Conservation (phyloP, 2,113 vertebrate genomes). For the Myiopsitta monachus region DNA sequence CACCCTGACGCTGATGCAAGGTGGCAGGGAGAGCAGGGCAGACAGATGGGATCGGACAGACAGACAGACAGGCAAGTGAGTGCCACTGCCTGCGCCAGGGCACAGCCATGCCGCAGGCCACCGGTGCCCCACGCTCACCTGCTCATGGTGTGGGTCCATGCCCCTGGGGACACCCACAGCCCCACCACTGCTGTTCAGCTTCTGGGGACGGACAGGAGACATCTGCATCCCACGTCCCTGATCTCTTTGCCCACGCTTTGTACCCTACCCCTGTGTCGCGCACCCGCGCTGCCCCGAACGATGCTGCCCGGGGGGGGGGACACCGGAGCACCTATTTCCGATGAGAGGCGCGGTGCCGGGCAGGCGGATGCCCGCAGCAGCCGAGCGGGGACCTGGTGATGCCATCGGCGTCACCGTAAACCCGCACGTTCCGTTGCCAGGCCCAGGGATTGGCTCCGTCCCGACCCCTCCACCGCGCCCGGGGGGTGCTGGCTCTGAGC, state of each 20-base stretch:
- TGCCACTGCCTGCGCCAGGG: background rate
- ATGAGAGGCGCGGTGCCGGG: background rate
- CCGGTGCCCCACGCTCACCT: background rate
- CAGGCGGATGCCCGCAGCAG: background rate
- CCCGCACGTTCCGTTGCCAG: rapidly evolving
- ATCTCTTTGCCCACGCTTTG: background rate
- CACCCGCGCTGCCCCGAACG: background rate
- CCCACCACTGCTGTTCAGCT: background rate
- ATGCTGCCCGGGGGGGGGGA: rapidly evolving
- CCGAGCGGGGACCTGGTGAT: background rate
- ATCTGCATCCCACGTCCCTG: rapidly evolving
- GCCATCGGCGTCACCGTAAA: background rate
- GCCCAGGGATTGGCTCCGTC: background rate
- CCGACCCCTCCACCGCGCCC: rapidly evolving
- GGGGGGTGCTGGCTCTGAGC: background rate
- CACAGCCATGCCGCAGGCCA: background rate
- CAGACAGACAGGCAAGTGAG: background rate
- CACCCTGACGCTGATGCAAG: background rate
- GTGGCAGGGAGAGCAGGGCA: background rate
- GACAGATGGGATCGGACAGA: background rate
- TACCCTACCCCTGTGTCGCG: background rate
- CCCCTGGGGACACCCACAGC: background rate
- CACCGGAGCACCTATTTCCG: background rate
- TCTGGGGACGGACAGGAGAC: background rate
- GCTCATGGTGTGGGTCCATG: rapidly evolving